A percentile compares a stretch with the other conserved stretches of the same genome.
phyloP scores from a whole-genome alignment of 2,888 invertebrate species.

The Apomyelois bistriatella region DNA sequence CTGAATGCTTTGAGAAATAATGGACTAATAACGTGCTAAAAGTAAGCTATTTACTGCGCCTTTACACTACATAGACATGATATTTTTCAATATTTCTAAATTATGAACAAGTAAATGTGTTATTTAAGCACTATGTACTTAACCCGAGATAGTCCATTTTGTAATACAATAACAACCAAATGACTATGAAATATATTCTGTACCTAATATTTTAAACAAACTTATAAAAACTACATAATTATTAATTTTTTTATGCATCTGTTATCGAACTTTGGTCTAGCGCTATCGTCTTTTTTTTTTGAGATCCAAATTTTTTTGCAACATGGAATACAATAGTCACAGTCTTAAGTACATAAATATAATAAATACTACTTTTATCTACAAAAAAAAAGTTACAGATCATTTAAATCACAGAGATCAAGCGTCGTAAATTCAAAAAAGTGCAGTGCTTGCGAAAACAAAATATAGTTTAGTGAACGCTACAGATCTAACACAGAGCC shows the following conservation, averaged over 20 bases:
- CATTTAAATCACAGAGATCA: constrained; percentile 5
- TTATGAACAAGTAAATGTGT: too few relatives aligned
- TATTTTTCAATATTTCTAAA: too few relatives aligned
- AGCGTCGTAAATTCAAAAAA: neutral
- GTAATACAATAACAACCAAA: too few relatives aligned
- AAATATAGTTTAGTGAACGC: neutral
- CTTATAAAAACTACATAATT: too few relatives aligned
- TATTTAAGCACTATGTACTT: too few relatives aligned
- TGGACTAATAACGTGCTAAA: too few relatives aligned
- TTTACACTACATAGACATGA: neutral
- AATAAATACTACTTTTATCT: neutral
- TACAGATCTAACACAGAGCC: constrained; percentile 13
- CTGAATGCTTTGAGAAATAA: neutral
- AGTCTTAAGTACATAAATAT: constrained; percentile 2
- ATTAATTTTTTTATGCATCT: too few relatives aligned
- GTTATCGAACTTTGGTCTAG: too few relatives aligned
- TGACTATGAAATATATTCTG: too few relatives aligned
- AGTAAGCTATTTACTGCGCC: neutral
- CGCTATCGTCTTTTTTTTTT: neutral
- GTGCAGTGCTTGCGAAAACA: neutral
- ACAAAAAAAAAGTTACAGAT: neutral
- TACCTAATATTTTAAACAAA: neutral
- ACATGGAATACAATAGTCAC: neutral
- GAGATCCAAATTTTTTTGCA: neutral
- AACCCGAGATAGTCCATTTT: too few relatives aligned